A percentile compares a stretch with the other conserved stretches of the same genome.
Conservation (phyloP, 2,888 invertebrate genomes). For the Venustoraphidia nigricollis region DNA sequence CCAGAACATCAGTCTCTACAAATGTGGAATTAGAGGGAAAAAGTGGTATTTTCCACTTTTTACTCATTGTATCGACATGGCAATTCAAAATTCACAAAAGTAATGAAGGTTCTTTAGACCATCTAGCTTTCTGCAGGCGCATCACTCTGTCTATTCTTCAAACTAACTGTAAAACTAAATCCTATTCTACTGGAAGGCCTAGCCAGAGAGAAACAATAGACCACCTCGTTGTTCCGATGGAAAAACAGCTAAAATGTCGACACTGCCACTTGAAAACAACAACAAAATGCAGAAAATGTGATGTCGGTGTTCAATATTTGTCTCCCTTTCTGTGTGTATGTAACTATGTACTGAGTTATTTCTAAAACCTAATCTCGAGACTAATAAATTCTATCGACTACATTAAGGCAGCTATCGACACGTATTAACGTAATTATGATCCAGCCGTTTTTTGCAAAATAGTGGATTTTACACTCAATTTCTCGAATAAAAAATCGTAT, state of each 20-base stretch:
- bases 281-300: background rate
- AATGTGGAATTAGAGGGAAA: constrained; percentile 14
- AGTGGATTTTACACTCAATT: too few relatives aligned
- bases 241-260: constrained; percentile 9
- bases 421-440: too few relatives aligned
- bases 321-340: too few relatives aligned
- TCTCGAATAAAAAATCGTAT: too few relatives aligned
- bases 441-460: too few relatives aligned
- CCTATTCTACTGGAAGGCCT: too few relatives aligned
- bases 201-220: constrained; percentile 5
- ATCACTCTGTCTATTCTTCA: constrained; percentile 8
- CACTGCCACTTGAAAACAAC: background rate
- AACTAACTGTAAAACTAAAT: constrained; percentile 6
- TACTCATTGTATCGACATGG: constrained; percentile 13
- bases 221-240: constrained; percentile 8
- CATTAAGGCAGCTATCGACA: too few relatives aligned
- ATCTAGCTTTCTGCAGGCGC: constrained; percentile 12
- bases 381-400: too few relatives aligned
- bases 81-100: constrained; percentile 14
- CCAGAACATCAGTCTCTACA: constrained; percentile 15
- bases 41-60: constrained; percentile 17
- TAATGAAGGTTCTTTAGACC: constrained; percentile 13
- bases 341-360: too few relatives aligned
- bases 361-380: too few relatives aligned
- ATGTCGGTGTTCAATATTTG: constrained; percentile 2